Conservation (phyloP, 2,888 invertebrate genomes). For the Hypomecis atomaria region DNA sequence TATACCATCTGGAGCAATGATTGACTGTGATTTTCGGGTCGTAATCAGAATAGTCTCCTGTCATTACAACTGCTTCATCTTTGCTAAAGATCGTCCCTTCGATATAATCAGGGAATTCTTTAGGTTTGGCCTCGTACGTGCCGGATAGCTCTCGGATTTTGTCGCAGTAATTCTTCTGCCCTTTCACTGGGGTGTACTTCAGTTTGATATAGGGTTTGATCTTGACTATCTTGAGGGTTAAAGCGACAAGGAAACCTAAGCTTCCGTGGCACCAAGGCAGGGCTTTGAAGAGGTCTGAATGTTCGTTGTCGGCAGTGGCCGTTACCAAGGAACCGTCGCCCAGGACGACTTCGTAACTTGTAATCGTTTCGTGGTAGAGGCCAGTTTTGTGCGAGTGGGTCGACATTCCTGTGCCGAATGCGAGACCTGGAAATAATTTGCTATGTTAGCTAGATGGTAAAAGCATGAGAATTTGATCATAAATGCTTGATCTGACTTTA, state of each 20-base stretch:
- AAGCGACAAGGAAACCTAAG: conserved; percentile 86
- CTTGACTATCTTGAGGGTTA: conserved; percentile 86
- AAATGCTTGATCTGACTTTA: too few relatives aligned
- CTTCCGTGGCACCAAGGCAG: conserved; percentile 89
- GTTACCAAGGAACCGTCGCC: conserved; percentile 86
- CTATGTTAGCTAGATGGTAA: background rate
- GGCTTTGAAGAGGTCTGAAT: conserved; percentile 84
- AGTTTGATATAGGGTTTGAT: conserved; percentile 87
- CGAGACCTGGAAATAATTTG: conserved; percentile 73
- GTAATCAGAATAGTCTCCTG: conserved; percentile 86
- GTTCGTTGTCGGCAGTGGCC: conserved; percentile 83
- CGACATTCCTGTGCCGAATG: conserved; percentile 90
- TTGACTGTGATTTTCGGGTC: conserved; percentile 82
- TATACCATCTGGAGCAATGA: conserved; percentile 86
- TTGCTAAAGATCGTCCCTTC: conserved; percentile 87
- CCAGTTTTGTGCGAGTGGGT: conserved; percentile 89
- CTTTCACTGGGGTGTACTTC: conserved; percentile 86
- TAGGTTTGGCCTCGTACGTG: conserved; percentile 73
- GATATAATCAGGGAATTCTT: conserved; percentile 84
- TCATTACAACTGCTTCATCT: conserved; percentile 87
- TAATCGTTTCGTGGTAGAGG: conserved; percentile 87
- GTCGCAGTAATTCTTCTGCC: conserved; percentile 86
- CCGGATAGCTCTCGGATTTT: conserved; percentile 86
- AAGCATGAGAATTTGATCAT: background rate
- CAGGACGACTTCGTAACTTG: conserved; percentile 87